Conservation (phyloP, 1,140 invertebrate species). For the Sitobion miscanthi region DNA sequence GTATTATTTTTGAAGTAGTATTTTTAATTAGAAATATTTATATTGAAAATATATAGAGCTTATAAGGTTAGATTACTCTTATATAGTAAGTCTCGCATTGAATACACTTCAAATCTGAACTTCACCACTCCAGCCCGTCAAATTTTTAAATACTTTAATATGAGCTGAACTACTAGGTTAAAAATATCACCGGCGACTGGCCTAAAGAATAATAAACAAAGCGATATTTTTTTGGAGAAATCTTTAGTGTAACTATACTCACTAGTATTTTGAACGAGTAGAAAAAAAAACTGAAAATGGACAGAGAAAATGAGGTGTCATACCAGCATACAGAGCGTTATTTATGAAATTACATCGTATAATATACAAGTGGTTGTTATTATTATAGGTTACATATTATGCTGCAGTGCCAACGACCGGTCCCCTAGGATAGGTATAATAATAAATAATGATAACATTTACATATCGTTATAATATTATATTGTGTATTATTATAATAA, state of each 20-base stretch:
- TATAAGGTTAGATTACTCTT: not conserved
- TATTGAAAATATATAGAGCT: not conserved
- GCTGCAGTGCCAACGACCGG: not conserved
- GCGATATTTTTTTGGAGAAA: not conserved
- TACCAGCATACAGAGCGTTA: not conserved
- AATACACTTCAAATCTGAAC: not conserved
- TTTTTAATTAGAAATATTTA: not conserved
- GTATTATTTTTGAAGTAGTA: not conserved
- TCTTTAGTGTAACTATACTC: not conserved
- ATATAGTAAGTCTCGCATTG: not conserved
- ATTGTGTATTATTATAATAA: not conserved
- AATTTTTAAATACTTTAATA: not conserved
- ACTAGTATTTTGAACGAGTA: not conserved
- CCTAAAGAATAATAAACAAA: not conserved
- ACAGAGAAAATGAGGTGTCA: not conserved
- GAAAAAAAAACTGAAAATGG: not conserved
- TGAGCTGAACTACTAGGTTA: not conserved
- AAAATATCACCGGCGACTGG: not conserved
- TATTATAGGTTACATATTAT: not conserved
- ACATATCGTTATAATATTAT: not conserved
- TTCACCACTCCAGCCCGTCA: not conserved
- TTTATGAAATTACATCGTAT: not conserved
- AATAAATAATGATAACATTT: constrained; percentile 19
- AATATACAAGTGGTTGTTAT: not conserved
- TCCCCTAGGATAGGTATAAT: not conserved